Base-by-base conservation (phyloP, 2,797 vertebrate species). In the Limnodromus scolopaceus region DNA sequence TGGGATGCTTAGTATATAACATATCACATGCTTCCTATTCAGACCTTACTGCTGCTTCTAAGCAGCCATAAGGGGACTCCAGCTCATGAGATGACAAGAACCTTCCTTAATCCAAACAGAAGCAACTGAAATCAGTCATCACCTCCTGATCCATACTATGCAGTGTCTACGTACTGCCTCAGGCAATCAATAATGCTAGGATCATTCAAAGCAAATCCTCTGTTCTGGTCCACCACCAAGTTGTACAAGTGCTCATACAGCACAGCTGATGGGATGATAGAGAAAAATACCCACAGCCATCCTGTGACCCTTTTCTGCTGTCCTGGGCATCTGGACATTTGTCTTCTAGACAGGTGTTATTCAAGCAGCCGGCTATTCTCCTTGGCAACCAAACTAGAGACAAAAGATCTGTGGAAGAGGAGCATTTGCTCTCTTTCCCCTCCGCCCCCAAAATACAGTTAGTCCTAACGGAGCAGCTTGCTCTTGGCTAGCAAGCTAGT, bases 381-480 rank as follows among this genome's bases (percentile, higher is more conserved):
- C 41, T 58, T n/a, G 34, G 38, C 54, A 84, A 80, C 49, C 30
- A 46, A 74, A 74, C 25, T 32, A 63, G 45, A 58, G 9, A 32
- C 13, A 71, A 49, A 27, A 58, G 25, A 19, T 46, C 39, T 60
- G 71, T 25, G 16, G 46, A 9, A 65, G 20, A 58, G 19, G 18
- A 8, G 1, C 2, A 1, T 16, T 53, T 0, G 0, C 16, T 49
- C 39, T 34, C 32, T 24, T 24, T 4, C 4, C 25, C 3, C 20
- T 23, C 46, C 46, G 3, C 46, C 11, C 7, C 13, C 27, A 38
- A 45, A 76, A 58, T 53, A 14, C 6, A 68, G 9, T 64, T 74
- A 58, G 23, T 16, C 23, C 45, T 41, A 75, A 41, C 2, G 22
- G 13, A 77, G 34, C 34, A 79, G 36, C 49, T 74, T 84, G 30